Base-by-base conservation (phyloP, 2,797 vertebrate genomes). In the Argya squamiceps region DNA sequence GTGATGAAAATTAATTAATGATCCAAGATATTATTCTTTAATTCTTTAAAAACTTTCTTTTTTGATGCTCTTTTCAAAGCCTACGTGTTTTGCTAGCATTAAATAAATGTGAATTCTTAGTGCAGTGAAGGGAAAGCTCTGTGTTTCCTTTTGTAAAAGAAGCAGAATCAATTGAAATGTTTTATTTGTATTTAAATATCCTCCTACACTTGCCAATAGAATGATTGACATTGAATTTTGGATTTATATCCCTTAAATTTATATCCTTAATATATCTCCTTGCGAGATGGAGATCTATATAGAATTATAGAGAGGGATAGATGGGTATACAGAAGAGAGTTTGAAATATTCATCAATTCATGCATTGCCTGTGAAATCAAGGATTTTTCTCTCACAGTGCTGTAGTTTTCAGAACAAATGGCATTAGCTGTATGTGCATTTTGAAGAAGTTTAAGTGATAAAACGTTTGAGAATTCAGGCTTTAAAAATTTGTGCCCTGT, bases 161-260 rank as follows among this genome's bases (percentile, higher is more conserved):
- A 79, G 43, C 9, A 79, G 43, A 82, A 86, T 74, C 32, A 63
- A 68, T 83, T 52, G 13, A 88, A 94, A 64, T 36, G 9, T 82
- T 93, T 49, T 58, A 56, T 78, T 93, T 91, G 41, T 77, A 80
- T 76, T 93, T 93, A 67, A 79, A 84, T 84, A 89, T 43, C 17
- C 32, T 56, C 34, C 49, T 73, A 34, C 6, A 9, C 16, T 84
- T 91, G 39, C 43, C 34, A 67, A 73, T 68, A 83, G 41, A 89
- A 73, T 84, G 18, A 89, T 20, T 69, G 39, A 52, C 22, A 15
- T 12, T 41, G 44, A 16, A 74, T 84, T 91, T 65, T 46, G 21
- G 50, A 75, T 94, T 84, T 88, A 63, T 71, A 71, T 60, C 2
- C 41, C 6, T 67, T 60, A 14, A 34, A 55, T 94, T 84, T 91